phyloP scores from a whole-genome alignment of 1,140 invertebrate species.

The Trichonephila inaurata region DNA sequence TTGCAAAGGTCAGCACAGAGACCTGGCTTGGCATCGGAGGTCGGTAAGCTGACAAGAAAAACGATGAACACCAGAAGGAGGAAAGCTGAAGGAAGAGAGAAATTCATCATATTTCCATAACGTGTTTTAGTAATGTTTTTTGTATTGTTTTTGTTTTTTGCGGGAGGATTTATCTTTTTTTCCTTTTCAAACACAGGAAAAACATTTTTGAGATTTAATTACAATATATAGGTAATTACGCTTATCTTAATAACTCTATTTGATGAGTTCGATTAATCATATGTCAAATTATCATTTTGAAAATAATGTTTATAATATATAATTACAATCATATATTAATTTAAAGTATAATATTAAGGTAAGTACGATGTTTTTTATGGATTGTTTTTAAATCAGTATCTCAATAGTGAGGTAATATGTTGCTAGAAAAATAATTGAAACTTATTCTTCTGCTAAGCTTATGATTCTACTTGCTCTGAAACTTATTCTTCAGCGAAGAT shows the following conservation, averaged over 20 bases:
- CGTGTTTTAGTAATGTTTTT: background rate
- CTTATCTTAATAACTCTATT: background rate
- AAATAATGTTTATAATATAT: no score
- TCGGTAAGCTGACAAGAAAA: background rate
- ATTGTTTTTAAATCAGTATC: no score
- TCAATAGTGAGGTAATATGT: no score
- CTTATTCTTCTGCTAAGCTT: no score
- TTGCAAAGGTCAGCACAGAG: conserved; percentile 65
- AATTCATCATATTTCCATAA: background rate
- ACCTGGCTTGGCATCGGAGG: conserved; percentile 61
- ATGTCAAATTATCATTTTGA: no score
- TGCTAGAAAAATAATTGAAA: no score
- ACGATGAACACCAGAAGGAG: conserved; percentile 35
- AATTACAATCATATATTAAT: no score
- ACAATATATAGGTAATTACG: background rate
- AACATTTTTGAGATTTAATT: background rate
- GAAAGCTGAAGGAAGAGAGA: background rate
- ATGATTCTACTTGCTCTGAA: no score
- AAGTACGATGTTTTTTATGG: no score
- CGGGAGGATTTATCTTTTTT: background rate
- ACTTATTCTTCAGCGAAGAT: no score
- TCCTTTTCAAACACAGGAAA: background rate
- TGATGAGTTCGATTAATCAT: background rate
- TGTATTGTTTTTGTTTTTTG: no score
- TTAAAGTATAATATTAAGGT: no score